These are phyloP conservation scores for Tympanoctomys barrerae DNA, from an alignment of 2,797 vertebrate species.

Conservation along the genomic window DNA sequence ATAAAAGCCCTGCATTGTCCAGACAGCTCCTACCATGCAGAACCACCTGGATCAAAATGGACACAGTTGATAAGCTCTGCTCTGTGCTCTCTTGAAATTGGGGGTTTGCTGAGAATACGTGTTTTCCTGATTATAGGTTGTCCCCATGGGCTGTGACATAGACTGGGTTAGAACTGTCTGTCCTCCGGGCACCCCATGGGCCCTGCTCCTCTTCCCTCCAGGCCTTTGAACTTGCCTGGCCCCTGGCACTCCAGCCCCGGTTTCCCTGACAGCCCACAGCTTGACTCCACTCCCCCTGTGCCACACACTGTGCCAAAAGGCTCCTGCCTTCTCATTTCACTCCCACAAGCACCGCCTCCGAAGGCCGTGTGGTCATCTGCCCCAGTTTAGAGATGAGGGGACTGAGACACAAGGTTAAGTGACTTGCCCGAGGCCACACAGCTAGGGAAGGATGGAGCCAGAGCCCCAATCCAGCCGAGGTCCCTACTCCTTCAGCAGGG, in stretches of 20 bases:
- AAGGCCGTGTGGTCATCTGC: not conserved
- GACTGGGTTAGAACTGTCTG: not conserved
- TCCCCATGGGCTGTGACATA: not conserved
- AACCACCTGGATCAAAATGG: too few relatives aligned
- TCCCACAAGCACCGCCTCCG: not conserved
- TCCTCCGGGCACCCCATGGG: not conserved
- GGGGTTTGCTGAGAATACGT: not conserved
- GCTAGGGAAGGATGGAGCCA: not conserved
- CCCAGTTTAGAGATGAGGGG: not conserved
- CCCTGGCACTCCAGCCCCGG: not conserved
- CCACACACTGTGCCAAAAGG: rapidly evolving
- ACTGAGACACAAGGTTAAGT: not conserved
- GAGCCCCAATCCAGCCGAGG: not conserved
- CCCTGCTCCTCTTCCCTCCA: not conserved
- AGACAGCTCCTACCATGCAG: not conserved
- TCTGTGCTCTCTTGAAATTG: rapidly evolving
- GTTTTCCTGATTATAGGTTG: not conserved
- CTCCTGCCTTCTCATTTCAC: not conserved
- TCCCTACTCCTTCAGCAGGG: not conserved
- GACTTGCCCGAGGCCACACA: not conserved
- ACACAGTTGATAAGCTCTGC: rapidly evolving
- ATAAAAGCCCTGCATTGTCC: rapidly evolving
- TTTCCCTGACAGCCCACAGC: rapidly evolving
- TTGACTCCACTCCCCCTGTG: too few relatives aligned
- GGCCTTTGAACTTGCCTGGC: not conserved